These are phyloP conservation scores for Abrostola triplasia DNA, from an alignment of 2,888 invertebrate species.

Conservation along the genomic window DNA sequence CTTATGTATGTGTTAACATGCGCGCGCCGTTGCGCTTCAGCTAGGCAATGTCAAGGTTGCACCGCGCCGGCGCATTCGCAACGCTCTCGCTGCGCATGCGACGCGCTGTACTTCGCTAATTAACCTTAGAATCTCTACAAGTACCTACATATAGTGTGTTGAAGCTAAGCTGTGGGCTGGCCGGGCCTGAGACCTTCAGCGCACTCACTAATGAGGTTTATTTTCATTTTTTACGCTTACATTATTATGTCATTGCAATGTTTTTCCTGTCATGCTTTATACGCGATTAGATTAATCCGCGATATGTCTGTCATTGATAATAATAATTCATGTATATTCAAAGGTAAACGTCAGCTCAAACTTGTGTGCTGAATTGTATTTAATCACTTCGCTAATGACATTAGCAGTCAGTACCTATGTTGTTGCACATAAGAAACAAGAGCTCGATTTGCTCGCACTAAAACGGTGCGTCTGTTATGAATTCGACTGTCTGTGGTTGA, in stretches of 20 bases:
- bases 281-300: too few relatives aligned
- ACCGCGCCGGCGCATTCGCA: constrained; percentile 32
- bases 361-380: too few relatives aligned
- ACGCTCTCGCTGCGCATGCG: constrained; percentile 17
- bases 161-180: constrained; percentile 11
- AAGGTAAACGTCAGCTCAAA: too few relatives aligned
- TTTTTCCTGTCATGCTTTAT: background rate
- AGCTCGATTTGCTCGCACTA: too few relatives aligned
- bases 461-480: too few relatives aligned
- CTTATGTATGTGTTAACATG: constrained; percentile 10
- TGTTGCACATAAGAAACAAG: too few relatives aligned
- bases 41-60: constrained; percentile 52
- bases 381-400: too few relatives aligned
- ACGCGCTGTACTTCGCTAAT: constrained; percentile 1
- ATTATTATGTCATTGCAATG: background rate
- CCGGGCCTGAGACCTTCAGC: background rate
- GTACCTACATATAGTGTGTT: background rate
- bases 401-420: too few relatives aligned
- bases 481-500: too few relatives aligned
- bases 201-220: constrained; percentile 22
- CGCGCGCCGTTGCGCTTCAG: constrained; percentile 17
- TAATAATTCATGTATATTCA: too few relatives aligned
- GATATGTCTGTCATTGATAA: too few relatives aligned
- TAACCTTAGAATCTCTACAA: constrained; percentile 6
- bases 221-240: background rate